Percentiles rank a stretch among this genome's conserved stretches.
phyloP scores from a whole-genome alignment of 92 coral and sea anemone genomes.

The Virgularia gustaviana region DNA sequence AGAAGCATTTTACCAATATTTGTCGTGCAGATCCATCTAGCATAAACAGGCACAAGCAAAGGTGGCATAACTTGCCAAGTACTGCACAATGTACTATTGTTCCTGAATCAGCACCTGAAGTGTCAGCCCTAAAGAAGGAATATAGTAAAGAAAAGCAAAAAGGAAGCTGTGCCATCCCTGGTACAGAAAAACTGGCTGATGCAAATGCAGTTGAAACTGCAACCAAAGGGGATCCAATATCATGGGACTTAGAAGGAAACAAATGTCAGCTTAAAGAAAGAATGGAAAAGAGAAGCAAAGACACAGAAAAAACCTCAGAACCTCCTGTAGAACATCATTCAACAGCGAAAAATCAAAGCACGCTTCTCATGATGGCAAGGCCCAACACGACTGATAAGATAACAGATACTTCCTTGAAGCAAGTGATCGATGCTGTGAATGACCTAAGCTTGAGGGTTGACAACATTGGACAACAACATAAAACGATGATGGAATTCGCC shows the following conservation, averaged over 20 bases:
- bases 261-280: too few species aligned
- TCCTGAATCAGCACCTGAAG: constrained; percentile 5
- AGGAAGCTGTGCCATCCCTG: background rate
- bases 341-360: constrained; percentile 13
- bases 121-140: background rate
- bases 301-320: too few species aligned
- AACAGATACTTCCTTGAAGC: constrained; percentile 13
- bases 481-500: constrained; percentile 2
- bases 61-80: constrained; percentile 6
- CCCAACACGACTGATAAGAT: background rate
- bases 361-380: background rate
- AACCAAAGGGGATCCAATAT: background rate
- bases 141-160: background rate
- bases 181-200: too few species aligned
- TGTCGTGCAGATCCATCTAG: constrained; percentile 14
- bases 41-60: background rate
- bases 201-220: constrained; percentile 1
- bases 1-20: background rate
- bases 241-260: too few species aligned
- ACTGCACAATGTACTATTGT: background rate
- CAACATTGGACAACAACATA: background rate
- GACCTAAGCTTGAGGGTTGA: background rate
- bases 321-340: too few species aligned
- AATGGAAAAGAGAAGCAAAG: too few species aligned
- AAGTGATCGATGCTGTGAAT: constrained; percentile 7